These are phyloP conservation scores for Phalera bucephala DNA, from an alignment of 2,888 invertebrate species.

Conservation along the genomic window DNA sequence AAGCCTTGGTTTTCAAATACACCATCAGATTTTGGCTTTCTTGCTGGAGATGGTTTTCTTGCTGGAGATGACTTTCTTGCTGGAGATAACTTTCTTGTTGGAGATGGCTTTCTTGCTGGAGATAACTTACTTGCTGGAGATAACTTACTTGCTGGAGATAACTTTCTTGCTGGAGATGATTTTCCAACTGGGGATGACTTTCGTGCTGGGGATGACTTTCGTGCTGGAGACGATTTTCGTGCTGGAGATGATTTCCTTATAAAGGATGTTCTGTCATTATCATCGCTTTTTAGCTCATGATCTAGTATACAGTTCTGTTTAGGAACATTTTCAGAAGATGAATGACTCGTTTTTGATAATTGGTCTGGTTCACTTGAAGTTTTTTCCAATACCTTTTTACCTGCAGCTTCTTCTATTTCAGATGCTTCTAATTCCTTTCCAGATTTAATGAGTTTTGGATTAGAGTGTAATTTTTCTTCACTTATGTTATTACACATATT, in stretches of 20 bases:
- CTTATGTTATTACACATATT: slow-evolving; percentile 46
- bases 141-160: too few relatives aligned
- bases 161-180: slow-evolving; percentile 2
- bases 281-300: slow-evolving; percentile 12
- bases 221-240: too few relatives aligned
- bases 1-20: slow-evolving; percentile 15
- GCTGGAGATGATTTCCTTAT: slow-evolving; percentile 5
- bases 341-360: slow-evolving; percentile 6
- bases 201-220: slow-evolving; percentile 3
- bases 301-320: slow-evolving; percentile 39
- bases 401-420: slow-evolving; percentile 18
- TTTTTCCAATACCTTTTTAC: slow-evolving; percentile 14
- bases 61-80: slow-evolving; percentile 2
- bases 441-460: slow-evolving; percentile 39
- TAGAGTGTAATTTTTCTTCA: slow-evolving; percentile 63
- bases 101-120: slow-evolving; percentile 1
- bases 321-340: slow-evolving; percentile 11
- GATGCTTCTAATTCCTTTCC: slow-evolving; percentile 35
- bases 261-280: slow-evolving; percentile 11
- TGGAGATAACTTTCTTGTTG: slow-evolving; percentile 4
- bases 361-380: slow-evolving; percentile 7
- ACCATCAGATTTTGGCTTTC: slow-evolving; percentile 1
- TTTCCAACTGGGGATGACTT: too few relatives aligned
- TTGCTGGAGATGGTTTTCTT: slow-evolving; percentile 3
- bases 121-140: slow-evolving; percentile 5